Base-by-base conservation (phyloP, 2,888 invertebrate species). In the Dysmachus trigonus region DNA sequence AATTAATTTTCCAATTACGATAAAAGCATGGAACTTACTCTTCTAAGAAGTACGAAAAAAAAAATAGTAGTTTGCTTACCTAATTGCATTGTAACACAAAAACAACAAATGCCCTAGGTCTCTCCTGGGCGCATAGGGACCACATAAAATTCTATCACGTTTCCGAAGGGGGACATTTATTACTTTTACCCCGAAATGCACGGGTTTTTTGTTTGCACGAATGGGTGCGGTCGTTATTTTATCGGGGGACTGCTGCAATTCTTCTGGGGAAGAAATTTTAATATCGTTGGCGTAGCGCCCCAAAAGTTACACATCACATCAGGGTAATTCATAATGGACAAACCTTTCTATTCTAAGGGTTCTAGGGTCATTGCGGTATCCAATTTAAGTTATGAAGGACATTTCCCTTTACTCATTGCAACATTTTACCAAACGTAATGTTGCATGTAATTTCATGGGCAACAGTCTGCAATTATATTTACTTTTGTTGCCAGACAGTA, bases 1-100 rank as follows among this genome's bases (percentile, higher is more conserved):
- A 82, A 82, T 82, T 82, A 82, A 82, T 62, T 82, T 82, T 82
- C 62, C 81, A 82, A 82, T 82, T 82, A 82, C 81, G 62, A n/a
- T 82, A 62, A 82, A 62, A 82, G 81, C 81, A 35, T 10, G 18
- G 10, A 31, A n/a, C 22, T 62, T 3, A 15, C 31, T 35, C 18
- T 22, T 35, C 6, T 18, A 82, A 82, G 35, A n/a, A 33, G 13
- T 27, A 27, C 62, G 62, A 27, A 62, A 62, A 62, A 62, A n/a
- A n/a, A n/a, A n/a, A n/a, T n/a, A n/a, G n/a, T 62, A 62, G 22
- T 62, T 53, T 82, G 15, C 13, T 47, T 82, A 13, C 79, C 81
- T 53, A 35, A 35, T 62, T 82, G 81, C 62, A 62, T 35, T 31
- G 7, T 22, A n/a, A n/a, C 27, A 8, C 22, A 18, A 6, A 15